Evolutionary conservation across 2,113 vertebrate genomes (phyloP).

Genomic region (Epinephelus moara): DNA sequence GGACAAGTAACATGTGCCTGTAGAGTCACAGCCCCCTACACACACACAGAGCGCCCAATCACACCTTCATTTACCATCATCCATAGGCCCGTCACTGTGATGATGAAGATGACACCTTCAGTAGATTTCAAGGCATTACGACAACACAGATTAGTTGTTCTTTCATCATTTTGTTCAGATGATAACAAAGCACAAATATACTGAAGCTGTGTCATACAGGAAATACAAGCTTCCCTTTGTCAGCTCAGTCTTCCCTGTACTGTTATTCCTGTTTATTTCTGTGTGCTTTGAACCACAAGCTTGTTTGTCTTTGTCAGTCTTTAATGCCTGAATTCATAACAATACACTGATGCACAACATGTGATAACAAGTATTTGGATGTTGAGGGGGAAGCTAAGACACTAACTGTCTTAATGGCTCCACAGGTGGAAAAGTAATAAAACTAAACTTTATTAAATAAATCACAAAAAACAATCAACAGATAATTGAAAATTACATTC

Average conservation of each 20-base stretch:
- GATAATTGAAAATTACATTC: not conserved
- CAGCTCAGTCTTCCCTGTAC: constrained; percentile 37
- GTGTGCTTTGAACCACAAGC: constrained; percentile 1
- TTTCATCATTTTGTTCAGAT: not conserved
- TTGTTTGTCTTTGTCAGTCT: constrained; percentile 4
- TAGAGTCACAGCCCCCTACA: not conserved
- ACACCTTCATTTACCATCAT: constrained; percentile 9
- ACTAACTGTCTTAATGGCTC: not conserved
- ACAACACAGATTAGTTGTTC: not conserved
- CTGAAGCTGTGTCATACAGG: constrained; percentile 4
- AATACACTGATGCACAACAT: not conserved
- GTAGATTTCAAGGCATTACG: not conserved
- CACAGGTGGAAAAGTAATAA: not conserved
- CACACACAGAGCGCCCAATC: not conserved
- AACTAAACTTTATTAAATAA: not conserved
- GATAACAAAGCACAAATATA: constrained; percentile 4
- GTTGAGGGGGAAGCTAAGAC: not conserved
- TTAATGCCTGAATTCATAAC: not conserved
- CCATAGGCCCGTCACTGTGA: not conserved
- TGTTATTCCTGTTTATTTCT: constrained; percentile 15
- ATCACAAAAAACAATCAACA: not conserved
- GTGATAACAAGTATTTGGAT: not conserved
- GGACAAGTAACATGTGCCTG: constrained; percentile 2
- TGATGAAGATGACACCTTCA: constrained; percentile 11
- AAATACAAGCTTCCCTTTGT: constrained; percentile 49